Evolutionary conservation across 2,888 invertebrate genomes (phyloP), one percentile per base, ranked within the genome.

Genomic region (Mycalesis mineus): DNA sequence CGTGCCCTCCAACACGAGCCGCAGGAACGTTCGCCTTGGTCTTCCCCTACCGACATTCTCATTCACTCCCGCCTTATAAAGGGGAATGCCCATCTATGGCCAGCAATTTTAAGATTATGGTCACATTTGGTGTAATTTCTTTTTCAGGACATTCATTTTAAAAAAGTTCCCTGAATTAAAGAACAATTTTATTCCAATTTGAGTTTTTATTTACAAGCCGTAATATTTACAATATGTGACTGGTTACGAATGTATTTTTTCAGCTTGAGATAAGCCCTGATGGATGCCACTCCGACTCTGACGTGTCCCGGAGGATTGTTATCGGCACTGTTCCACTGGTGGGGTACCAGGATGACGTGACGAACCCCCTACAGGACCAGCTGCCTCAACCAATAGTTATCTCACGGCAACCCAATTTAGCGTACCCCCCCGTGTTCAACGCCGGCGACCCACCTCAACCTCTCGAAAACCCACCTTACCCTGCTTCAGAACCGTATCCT

Each of bases 1-100:
- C 0, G 82, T 95, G 0, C 87, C 89, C 0, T 90, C 82, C 0
- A 84, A 90, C 65, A 91, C 91, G 33, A 91, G 91, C 0, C 90
- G 92, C 28, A 92, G n/a, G n/a, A n/a, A n/a, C n/a, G n/a, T n/a
- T n/a, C n/a, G n/a, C n/a, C n/a, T n/a, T n/a, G n/a, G n/a, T n/a
- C n/a, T n/a, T n/a, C n/a, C n/a, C n/a, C n/a, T n/a, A n/a, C n/a
- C n/a, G n/a, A n/a, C n/a, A n/a, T n/a, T n/a, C n/a, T n/a, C n/a
- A n/a, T n/a, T n/a, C n/a, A n/a, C n/a, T n/a, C n/a, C n/a, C n/a
- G n/a, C n/a, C n/a, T n/a, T n/a, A n/a, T n/a, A n/a, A n/a, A n/a
- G n/a, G n/a, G n/a, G n/a, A n/a, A n/a, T n/a, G n/a, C n/a, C n/a
- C n/a, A n/a, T n/a, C n/a, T n/a, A n/a, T n/a, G n/a, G n/a, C n/a